phyloP scores from a whole-genome alignment of 2,888 invertebrate genomes.

The Myopa testacea region DNA sequence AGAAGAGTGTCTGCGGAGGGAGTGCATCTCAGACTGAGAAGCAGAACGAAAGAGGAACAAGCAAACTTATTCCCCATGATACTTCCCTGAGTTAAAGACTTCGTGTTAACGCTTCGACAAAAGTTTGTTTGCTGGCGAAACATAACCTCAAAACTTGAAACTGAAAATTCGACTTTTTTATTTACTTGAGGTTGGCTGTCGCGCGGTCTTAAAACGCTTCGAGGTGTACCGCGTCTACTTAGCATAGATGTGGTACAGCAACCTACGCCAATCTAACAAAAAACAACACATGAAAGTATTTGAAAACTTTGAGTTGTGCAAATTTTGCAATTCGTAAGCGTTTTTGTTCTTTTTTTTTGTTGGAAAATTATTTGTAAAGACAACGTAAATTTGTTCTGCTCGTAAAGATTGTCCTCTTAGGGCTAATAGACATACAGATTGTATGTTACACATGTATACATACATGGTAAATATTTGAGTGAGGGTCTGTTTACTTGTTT shows the following conservation, averaged over 20 bases:
- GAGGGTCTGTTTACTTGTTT: no score
- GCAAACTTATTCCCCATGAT: no score
- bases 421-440: no score
- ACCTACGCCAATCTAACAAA: not conserved
- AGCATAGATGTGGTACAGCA: not conserved
- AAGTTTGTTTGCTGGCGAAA: slow-evolving; percentile 23
- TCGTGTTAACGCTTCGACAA: slow-evolving; percentile 27
- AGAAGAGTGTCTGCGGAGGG: not conserved
- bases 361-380: no score
- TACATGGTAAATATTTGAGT: no score
- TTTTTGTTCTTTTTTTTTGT: no score
- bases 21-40: not conserved
- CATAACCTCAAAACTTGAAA: slow-evolving; percentile 22
- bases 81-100: not conserved
- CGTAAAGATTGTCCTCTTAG: no score
- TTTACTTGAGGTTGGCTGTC: slow-evolving; percentile 10
- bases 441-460: no score
- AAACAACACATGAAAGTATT: not conserved
- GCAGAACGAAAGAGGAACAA: no score
- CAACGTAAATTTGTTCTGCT: no score
- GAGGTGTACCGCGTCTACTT: no score
- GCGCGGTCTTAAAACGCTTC: not conserved
- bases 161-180: slow-evolving; percentile 32
- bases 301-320: not conserved
- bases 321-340: not conserved